Conservation (phyloP, 2,797 vertebrate genomes). For the Leptodactylus fallax region DNA sequence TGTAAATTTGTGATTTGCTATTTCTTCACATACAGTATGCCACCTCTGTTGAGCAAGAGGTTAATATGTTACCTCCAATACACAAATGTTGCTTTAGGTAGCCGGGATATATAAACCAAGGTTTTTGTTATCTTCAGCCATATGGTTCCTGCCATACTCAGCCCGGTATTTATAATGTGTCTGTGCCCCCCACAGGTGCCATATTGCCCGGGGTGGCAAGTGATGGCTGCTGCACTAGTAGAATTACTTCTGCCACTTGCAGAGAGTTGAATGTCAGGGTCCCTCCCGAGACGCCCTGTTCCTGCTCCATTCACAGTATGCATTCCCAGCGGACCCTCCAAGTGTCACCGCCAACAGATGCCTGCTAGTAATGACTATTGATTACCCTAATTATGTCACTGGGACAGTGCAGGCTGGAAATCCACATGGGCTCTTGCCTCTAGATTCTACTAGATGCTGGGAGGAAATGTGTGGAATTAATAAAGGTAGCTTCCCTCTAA, state of each 20-base stretch:
- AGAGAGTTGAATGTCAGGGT: slow-evolving; percentile 60
- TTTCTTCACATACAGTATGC: no score
- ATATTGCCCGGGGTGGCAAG: slow-evolving; percentile 53
- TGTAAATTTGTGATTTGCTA: no score
- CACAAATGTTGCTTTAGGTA: neutral
- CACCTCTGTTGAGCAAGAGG: no score
- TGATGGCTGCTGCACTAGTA: slow-evolving; percentile 12
- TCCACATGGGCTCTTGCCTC: slow-evolving; percentile 24
- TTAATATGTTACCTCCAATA: neutral
- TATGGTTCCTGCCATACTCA: slow-evolving; percentile 27
- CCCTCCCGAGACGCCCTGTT: slow-evolving; percentile 32
- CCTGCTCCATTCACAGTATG: slow-evolving; percentile 45
- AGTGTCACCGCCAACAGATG: slow-evolving; percentile 61
- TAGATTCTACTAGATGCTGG: neutral
- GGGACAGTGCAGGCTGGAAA: slow-evolving; percentile 34
- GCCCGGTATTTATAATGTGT: slow-evolving; percentile 9
- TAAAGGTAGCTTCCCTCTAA: slow-evolving; percentile 21
- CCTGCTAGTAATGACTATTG: slow-evolving; percentile 64
- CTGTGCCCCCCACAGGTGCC: neutral
- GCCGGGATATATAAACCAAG: neutral
- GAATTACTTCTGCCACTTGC: slow-evolving; percentile 57
- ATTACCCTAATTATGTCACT: slow-evolving; percentile 62
- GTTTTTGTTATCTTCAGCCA: neutral
- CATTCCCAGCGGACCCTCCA: slow-evolving; percentile 48
- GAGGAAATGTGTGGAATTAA: slow-evolving; percentile 24